Conservation (phyloP, 2,888 invertebrate genomes). For the Tachystola acroxantha region DNA sequence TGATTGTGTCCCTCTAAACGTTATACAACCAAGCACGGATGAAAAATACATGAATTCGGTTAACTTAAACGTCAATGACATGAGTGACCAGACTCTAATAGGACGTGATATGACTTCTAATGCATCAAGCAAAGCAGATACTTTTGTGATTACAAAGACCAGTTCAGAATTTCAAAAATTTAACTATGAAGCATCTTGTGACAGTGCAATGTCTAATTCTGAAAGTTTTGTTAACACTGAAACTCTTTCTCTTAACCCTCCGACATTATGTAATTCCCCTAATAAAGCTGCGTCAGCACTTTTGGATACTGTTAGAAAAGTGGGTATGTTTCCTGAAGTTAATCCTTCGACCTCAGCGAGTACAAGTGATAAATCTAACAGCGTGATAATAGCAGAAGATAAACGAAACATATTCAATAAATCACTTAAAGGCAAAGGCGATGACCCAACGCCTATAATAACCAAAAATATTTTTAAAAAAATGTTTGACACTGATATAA, state of each 20-base stretch:
- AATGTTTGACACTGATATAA: slow-evolving; percentile 20
- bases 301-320: slow-evolving; percentile 32
- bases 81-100: slow-evolving; percentile 27
- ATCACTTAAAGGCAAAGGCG: background rate
- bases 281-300: slow-evolving; percentile 15
- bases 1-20: slow-evolving; percentile 9
- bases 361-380: slow-evolving; percentile 14
- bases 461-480: slow-evolving; percentile 31
- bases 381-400: slow-evolving; percentile 22
- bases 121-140: slow-evolving; percentile 23
- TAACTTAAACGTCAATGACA: slow-evolving; percentile 15
- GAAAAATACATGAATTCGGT: background rate
- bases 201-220: slow-evolving; percentile 23
- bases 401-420: background rate
- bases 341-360: slow-evolving; percentile 24
- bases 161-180: slow-evolving; percentile 34
- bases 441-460: background rate
- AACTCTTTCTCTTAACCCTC: background rate
- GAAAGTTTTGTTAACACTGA: slow-evolving; percentile 14
- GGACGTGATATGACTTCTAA: slow-evolving; percentile 14
- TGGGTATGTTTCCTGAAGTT: slow-evolving; percentile 31
- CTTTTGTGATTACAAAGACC: slow-evolving; percentile 27
- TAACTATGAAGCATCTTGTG: slow-evolving; percentile 18
- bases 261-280: no score
- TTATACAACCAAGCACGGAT: slow-evolving; percentile 6